phyloP scores from a whole-genome alignment of 2,797 vertebrate species.

The Intellagama lesueurii region DNA sequence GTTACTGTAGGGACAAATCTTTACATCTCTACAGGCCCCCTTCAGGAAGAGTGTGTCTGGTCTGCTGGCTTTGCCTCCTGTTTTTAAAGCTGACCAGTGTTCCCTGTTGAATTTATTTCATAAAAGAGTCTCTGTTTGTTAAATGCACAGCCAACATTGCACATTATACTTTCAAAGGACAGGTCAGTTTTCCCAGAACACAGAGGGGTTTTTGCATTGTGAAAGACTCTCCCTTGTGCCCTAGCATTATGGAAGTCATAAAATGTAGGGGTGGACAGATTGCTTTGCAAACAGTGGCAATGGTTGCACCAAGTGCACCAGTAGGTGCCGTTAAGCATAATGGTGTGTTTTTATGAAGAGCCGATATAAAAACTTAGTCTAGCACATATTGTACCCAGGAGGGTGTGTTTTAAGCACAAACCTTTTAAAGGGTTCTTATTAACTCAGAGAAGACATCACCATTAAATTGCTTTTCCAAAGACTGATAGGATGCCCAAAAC shows the following conservation, averaged over 20 bases:
- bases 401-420: slow-evolving; percentile 7
- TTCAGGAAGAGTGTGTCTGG: background rate
- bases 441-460: slow-evolving; percentile 28
- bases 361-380: slow-evolving; percentile 15
- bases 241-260: background rate
- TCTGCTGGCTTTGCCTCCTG: background rate
- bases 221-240: background rate
- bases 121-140: background rate
- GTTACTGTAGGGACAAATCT: background rate
- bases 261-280: slow-evolving; percentile 8
- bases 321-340: slow-evolving; percentile 33
- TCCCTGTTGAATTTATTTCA: background rate
- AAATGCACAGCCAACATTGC: background rate
- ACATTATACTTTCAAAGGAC: background rate
- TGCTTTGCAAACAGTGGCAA: slow-evolving; percentile 13
- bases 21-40: background rate
- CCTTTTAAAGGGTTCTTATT: slow-evolving; percentile 18
- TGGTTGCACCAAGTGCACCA: slow-evolving; percentile 1
- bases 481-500: background rate
- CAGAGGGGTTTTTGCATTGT: background rate
- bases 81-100: background rate
- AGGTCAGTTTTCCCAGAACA: background rate
- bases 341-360: slow-evolving; percentile 38
- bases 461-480: background rate
- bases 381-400: background rate